Evolutionary conservation across 2,797 vertebrate species (phyloP).

Genomic region (Heterohyrax brucei): DNA sequence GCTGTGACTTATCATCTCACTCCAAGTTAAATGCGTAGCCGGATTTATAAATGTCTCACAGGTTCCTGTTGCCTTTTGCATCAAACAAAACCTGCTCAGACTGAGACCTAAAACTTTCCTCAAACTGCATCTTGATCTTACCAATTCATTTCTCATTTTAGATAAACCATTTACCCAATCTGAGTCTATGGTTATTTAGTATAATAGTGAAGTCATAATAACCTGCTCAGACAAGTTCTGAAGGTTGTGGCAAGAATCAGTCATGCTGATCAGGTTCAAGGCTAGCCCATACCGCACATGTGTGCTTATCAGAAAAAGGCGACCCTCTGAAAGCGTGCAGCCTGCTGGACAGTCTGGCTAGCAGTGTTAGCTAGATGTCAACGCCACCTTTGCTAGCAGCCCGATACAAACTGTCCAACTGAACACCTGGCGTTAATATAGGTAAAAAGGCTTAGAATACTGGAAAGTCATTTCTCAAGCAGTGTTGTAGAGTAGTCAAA

Average conservation of each 20-base stretch:
- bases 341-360: neutral
- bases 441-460: neutral
- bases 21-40: neutral
- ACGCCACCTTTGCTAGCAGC: neutral
- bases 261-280: neutral
- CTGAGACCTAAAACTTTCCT: slow-evolving; percentile 43
- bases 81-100: slow-evolving; percentile 27
- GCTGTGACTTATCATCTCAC: neutral
- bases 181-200: neutral
- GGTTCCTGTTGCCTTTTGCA: slow-evolving; percentile 18
- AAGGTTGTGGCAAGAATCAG: neutral
- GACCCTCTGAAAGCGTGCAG: neutral
- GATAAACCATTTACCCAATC: neutral
- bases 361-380: neutral
- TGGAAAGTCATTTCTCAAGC: neutral
- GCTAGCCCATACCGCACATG: neutral
- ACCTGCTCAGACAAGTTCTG: neutral
- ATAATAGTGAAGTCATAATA: neutral
- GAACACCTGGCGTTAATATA: neutral
- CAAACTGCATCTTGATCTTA: neutral
- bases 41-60: neutral
- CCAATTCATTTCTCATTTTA: slow-evolving; percentile 23
- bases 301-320: neutral
- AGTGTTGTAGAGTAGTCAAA: neutral
- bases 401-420: neutral